Evolutionary conservation across 64 coral and sea anemone species (phyloP).

Genomic region (Stichodactyla helianthus): DNA sequence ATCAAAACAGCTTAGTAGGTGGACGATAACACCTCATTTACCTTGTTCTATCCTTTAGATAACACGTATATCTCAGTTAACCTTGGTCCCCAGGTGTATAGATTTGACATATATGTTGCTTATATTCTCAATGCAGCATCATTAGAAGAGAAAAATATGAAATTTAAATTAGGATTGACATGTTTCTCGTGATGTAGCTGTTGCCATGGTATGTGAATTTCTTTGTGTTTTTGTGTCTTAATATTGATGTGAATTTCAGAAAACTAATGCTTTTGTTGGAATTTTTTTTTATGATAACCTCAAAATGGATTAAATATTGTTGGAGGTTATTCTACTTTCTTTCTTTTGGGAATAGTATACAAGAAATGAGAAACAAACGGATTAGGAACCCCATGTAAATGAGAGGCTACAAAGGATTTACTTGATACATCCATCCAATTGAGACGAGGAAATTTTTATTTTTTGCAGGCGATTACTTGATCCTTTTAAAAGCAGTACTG

Average conservation of each 20-base stretch:
- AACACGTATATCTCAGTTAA: neutral
- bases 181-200: neutral
- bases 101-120: neutral
- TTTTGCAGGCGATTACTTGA: too few relatives aligned
- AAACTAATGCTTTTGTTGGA: neutral
- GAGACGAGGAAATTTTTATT: too few relatives aligned
- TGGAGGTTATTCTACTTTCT: neutral
- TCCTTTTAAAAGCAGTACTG: too few relatives aligned
- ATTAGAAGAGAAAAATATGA: neutral
- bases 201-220: neutral
- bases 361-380: neutral
- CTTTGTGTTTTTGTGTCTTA: neutral
- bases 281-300: neutral
- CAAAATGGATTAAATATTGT: slow-evolving; percentile 1
- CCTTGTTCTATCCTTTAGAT: neutral
- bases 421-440: too few relatives aligned
- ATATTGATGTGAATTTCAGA: neutral
- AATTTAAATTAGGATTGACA: slow-evolving; percentile 6
- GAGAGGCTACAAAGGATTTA: too few relatives aligned
- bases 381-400: neutral
- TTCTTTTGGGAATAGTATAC: neutral
- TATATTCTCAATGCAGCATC: neutral
- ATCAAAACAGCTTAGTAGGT: too few relatives aligned
- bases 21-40: neutral
- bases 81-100: neutral